phyloP scores from a whole-genome alignment of 2,888 invertebrate genomes.

The Fragum fragum region DNA sequence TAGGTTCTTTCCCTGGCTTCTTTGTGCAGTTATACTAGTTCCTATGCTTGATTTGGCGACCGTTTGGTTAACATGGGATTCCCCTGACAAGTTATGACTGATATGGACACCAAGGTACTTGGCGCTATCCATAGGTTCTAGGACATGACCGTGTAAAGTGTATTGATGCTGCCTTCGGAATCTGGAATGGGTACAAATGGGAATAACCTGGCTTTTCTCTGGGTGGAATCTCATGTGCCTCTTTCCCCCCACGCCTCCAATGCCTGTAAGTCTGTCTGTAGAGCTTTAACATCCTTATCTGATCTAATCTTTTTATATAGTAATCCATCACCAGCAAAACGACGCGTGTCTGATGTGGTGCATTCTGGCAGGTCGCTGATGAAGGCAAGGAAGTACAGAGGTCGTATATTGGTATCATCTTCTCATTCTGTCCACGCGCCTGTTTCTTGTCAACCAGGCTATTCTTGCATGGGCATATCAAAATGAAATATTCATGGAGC shows the following conservation, averaged over 20 bases:
- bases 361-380: too few relatives aligned
- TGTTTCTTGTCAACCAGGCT: too few relatives aligned
- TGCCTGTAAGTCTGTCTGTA: background rate
- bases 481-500: too few relatives aligned
- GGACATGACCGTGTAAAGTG: conserved; percentile 9
- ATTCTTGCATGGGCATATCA: too few relatives aligned
- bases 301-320: too few relatives aligned
- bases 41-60: background rate
- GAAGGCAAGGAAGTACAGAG: too few relatives aligned
- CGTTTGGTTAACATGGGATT: background rate
- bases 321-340: too few relatives aligned
- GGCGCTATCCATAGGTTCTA: conserved; percentile 1
- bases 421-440: too few relatives aligned
- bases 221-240: background rate
- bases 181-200: background rate
- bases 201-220: conserved; percentile 1
- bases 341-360: too few relatives aligned
- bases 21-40: conserved; percentile 4
- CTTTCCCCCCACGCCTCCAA: background rate
- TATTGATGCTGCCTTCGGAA: background rate
- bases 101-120: conserved; percentile 1
- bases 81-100: background rate
- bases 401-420: too few relatives aligned
- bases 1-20: background rate
- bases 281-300: conserved; percentile 28